Base-by-base conservation (phyloP, 2,113 vertebrate genomes). In the Bos javanicus region DNA sequence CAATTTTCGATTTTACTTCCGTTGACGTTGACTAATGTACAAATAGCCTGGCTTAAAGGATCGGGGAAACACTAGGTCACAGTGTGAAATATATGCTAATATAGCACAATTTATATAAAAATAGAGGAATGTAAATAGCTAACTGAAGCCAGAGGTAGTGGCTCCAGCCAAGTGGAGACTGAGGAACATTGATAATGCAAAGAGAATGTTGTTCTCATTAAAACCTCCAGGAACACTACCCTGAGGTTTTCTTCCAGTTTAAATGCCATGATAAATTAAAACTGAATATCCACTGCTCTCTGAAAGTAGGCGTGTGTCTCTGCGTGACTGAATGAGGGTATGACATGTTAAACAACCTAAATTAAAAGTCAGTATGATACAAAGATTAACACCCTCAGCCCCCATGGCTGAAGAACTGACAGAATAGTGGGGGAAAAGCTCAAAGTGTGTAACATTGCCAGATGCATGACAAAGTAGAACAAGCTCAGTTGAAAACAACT, bases 11-110 rank as follows among this genome's bases (percentile, higher is more conserved):
- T 98, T 98, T 98, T 86, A 98, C 98, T 52, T 56, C 92, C 95
- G 81, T 97, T 95, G 98, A 90, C 82, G 56, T 36, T 99, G 99
- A 99, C 98, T 97, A 98, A 98, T 98, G 98, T 30, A 97, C 98
- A 87, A 98, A 93, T 92, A 98, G 97, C 97, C 97, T 90, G 90
- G 98, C 96, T 98, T 98, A 97, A 97, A 98, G 97, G 97, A 97
- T 97, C 91, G 96, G 97, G 97, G 95, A 28, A 98, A 98, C 98
- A 99, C 98, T 98, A 98, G 98, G 98, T 98, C 97, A 98, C 97
- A 98, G 98, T 99, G 98, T 99, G 98, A 98, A 98, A 98, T 89
- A 76, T 97, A 98, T 98, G 98, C 98, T 99, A 98, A 98, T 99
- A 98, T 95, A 98, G 98, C 98, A 98, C 98, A 98, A 99, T 98